Percentiles rank a stretch among this genome's conserved stretches.
Evolutionary conservation across 2,113 vertebrate species (phyloP).

Genomic region (Catagonus wagneri): DNA sequence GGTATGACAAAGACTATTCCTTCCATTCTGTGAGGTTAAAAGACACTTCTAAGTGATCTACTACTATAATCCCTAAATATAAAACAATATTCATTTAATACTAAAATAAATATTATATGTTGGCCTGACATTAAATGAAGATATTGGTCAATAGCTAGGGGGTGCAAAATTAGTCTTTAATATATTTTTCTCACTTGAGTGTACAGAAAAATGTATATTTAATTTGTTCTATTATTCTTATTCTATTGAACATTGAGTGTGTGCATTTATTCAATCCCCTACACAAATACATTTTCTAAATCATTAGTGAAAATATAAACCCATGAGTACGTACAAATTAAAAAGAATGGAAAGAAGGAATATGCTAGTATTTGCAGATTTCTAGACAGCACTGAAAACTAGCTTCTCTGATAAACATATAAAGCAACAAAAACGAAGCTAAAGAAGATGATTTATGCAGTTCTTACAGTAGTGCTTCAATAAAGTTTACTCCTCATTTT

Average conservation of each 20-base stretch:
- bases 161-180: not conserved
- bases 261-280: not conserved
- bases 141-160: not conserved
- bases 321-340: not conserved
- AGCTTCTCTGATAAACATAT: conserved; percentile 52
- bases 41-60: not conserved
- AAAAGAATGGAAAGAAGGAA: conserved; percentile 50
- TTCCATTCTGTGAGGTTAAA: not conserved
- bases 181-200: not conserved
- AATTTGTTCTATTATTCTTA: not conserved
- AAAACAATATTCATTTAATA: not conserved
- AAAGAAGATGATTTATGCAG: conserved; percentile 74
- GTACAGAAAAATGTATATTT: not conserved
- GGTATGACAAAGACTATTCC: not conserved
- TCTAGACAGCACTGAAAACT: conserved; percentile 34
- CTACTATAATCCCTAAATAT: not conserved
- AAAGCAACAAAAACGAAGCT: conserved; percentile 61
- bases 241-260: not conserved
- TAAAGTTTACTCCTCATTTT: conserved; percentile 80
- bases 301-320: not conserved
- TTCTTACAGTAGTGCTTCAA: conserved; percentile 68
- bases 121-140: not conserved
- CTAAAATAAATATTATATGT: not conserved
- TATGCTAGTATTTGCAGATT: conserved; percentile 63
- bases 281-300: not conserved